Evolutionary conservation across 2,888 invertebrate species (phyloP).

Genomic region (Andrena bicolor): DNA sequence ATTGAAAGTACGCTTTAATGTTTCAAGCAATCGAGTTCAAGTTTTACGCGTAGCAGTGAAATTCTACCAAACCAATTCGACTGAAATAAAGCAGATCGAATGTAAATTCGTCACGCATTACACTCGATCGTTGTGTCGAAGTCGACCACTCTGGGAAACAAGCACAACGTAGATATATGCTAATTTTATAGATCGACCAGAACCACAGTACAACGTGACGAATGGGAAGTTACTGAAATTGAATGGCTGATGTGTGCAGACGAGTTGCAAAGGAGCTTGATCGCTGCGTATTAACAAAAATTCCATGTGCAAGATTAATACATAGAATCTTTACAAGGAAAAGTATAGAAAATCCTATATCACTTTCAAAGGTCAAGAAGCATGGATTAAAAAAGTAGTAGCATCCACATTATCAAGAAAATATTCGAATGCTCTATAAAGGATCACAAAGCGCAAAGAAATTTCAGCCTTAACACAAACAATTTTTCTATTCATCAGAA

Average conservation of each 20-base stretch:
- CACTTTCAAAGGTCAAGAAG: too few relatives aligned
- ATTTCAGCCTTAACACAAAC: too few relatives aligned
- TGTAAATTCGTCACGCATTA: slow-evolving; percentile 15
- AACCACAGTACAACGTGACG: background rate
- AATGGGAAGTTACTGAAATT: background rate
- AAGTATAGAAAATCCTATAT: too few relatives aligned
- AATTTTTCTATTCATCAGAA: too few relatives aligned
- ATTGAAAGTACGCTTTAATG: background rate
- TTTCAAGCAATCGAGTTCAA: background rate
- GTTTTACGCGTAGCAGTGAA: background rate
- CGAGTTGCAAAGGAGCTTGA: background rate
- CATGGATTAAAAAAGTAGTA: too few relatives aligned
- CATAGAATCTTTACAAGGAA: too few relatives aligned
- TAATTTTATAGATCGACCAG: slow-evolving; percentile 21
- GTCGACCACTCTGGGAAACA: slow-evolving; percentile 16
- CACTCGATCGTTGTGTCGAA: slow-evolving; percentile 16
- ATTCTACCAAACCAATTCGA: background rate
- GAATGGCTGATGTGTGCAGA: background rate
- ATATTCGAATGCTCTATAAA: too few relatives aligned
- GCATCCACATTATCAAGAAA: too few relatives aligned
- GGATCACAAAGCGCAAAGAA: too few relatives aligned
- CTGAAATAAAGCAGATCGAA: background rate
- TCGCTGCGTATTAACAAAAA: background rate
- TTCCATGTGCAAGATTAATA: background rate
- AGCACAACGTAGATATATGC: slow-evolving; percentile 10